Conservation (phyloP, 2,888 invertebrate species). For the Poecilobothrus nobilitatus region DNA sequence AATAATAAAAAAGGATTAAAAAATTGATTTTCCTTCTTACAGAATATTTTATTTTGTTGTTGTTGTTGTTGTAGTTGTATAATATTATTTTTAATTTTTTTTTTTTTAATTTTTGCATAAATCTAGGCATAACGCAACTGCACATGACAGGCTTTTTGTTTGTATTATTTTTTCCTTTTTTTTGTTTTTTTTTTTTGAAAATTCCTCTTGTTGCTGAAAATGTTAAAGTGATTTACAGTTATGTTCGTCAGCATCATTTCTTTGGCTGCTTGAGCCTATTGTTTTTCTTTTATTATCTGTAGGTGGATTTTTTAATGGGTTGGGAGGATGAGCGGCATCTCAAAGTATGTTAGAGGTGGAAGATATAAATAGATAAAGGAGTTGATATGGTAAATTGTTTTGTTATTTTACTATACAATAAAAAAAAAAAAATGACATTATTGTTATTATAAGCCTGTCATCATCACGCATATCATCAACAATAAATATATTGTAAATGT, state of each 20-base stretch:
- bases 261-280: neutral
- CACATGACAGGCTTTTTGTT: neutral
- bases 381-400: neutral
- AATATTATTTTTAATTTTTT: too few species aligned
- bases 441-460: neutral
- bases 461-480: neutral
- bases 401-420: neutral
- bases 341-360: too few species aligned
- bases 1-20: neutral
- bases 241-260: neutral
- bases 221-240: neutral
- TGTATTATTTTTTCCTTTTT: neutral
- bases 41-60: too few species aligned
- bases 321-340: too few species aligned
- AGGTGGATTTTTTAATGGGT: too few species aligned
- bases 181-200: neutral
- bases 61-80: too few species aligned
- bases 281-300: too few species aligned
- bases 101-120: neutral
- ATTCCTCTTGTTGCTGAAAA: neutral
- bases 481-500: too few species aligned
- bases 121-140: neutral
- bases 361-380: neutral
- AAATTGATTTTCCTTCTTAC: neutral
- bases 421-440: slow-evolving; percentile 2